Evolutionary conservation across 35 echinoderm and acorn worm genomes (phyloP).

Genomic region (Ptychodera flava): DNA sequence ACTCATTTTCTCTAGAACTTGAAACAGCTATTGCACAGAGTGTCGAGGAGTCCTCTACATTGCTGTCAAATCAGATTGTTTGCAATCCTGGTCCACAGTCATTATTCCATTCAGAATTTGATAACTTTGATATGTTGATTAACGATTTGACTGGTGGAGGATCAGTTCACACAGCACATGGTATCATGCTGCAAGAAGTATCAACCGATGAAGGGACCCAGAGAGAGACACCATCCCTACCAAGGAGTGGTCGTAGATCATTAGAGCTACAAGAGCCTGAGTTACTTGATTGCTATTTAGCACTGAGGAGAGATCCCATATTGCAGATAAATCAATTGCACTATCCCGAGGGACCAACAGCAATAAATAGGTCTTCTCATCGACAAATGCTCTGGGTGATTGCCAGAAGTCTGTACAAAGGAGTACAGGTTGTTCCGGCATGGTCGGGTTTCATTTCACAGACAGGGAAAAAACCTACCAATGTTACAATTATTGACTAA

Average conservation of each 20-base stretch:
- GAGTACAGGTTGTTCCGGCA: slow-evolving; percentile 39
- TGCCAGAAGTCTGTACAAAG: background rate
- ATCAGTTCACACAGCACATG: slow-evolving; percentile 46
- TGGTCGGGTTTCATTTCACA: slow-evolving; percentile 54
- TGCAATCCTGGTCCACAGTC: slow-evolving; percentile 20
- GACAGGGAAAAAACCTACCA: slow-evolving; percentile 40
- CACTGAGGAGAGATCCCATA: background rate
- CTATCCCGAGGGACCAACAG: background rate
- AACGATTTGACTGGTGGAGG: background rate
- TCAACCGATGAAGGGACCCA: background rate
- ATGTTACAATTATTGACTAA: slow-evolving; percentile 50
- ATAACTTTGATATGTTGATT: slow-evolving; percentile 44
- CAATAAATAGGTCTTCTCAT: background rate
- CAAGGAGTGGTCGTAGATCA: no score
- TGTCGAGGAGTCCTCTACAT: no score
- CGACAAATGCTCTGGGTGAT: slow-evolving; percentile 11
- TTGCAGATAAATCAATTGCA: slow-evolving; percentile 3
- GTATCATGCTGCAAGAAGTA: slow-evolving; percentile 66
- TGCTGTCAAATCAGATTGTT: no score
- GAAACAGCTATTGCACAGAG: no score
- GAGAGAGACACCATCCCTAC: no score
- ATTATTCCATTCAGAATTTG: slow-evolving; percentile 59
- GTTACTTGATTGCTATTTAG: slow-evolving; percentile 1
- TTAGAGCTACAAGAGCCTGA: no score
- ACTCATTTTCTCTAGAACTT: no score